A percentile compares a stretch with the other conserved stretches of the same genome.
These are phyloP conservation scores for Protobothrops mucrosquamatus DNA, from an alignment of 2,113 vertebrate genomes.

Conservation along the genomic window DNA sequence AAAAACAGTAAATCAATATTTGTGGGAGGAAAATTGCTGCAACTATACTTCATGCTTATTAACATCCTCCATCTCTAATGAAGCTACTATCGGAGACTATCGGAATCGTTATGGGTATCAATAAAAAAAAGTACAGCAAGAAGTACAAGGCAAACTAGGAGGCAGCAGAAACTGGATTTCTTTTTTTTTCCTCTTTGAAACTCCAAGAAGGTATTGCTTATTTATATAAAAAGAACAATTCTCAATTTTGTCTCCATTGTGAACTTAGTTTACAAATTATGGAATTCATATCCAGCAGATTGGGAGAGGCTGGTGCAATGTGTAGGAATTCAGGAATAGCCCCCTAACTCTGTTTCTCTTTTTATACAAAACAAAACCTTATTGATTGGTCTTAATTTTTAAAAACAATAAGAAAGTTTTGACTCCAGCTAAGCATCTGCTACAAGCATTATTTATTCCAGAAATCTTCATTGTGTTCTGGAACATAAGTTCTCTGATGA, in stretches of 20 bases:
- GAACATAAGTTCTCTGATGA: slow-evolving; percentile 6
- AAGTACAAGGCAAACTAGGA: not conserved
- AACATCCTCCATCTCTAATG: not conserved
- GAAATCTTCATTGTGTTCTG: slow-evolving; percentile 10
- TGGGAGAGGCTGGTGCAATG: not conserved
- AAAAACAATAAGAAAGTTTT: not conserved
- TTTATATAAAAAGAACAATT: not conserved
- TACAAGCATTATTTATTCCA: slow-evolving; percentile 22
- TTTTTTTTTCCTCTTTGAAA: not conserved
- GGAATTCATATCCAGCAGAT: not conserved
- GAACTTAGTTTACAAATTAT: not conserved
- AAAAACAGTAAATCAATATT: not conserved
- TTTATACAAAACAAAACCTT: not conserved
- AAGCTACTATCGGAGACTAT: not conserved
- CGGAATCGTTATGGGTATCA: not conserved
- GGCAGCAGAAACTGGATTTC: not conserved
- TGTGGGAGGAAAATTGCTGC: not conserved
- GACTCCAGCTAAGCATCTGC: not conserved
- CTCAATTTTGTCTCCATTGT: not conserved
- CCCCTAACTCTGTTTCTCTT: not conserved
- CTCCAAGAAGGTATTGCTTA: not conserved
- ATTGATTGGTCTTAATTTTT: not conserved
- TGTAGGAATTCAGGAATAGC: not conserved
- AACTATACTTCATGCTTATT: not conserved
- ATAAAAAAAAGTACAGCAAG: not conserved